Evolutionary conservation across 2,113 vertebrate species (phyloP).

Genomic region (Hydrolagus affinis): DNA sequence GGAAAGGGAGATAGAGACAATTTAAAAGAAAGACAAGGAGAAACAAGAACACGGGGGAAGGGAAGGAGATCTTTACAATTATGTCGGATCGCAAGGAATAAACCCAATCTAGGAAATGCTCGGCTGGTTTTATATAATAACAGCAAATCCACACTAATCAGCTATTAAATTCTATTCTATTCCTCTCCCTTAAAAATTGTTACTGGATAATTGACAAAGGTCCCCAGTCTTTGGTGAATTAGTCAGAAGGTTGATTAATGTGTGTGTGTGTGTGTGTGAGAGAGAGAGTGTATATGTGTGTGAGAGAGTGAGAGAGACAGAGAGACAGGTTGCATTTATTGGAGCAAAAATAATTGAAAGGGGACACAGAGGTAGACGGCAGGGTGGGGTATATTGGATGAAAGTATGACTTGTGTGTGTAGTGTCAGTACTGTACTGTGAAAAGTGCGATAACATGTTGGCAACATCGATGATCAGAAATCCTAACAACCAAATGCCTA

Average conservation of each 20-base stretch:
- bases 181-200: constrained; percentile 60
- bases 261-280: too few species aligned
- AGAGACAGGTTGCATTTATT: background rate
- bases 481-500: too few species aligned
- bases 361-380: too few species aligned
- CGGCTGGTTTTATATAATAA: constrained; percentile 55
- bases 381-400: too few species aligned
- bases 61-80: constrained; percentile 47
- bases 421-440: too few species aligned
- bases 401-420: too few species aligned
- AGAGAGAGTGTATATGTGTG: too few species aligned
- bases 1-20: constrained; percentile 41
- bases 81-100: constrained; percentile 66
- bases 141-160: constrained; percentile 80
- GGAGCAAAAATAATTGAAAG: background rate
- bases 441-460: too few species aligned
- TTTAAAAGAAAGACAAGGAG: constrained; percentile 37
- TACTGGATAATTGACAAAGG: constrained; percentile 74
- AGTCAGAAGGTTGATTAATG: background rate
- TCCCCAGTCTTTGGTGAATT: constrained; percentile 33
- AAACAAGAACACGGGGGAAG: constrained; percentile 29
- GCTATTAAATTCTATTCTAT: constrained; percentile 79
- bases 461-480: too few species aligned
- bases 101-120: constrained; percentile 69
- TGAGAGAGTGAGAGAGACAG: background rate